phyloP scores from a whole-genome alignment of 2,797 vertebrate genomes.

The Carapus acus region DNA sequence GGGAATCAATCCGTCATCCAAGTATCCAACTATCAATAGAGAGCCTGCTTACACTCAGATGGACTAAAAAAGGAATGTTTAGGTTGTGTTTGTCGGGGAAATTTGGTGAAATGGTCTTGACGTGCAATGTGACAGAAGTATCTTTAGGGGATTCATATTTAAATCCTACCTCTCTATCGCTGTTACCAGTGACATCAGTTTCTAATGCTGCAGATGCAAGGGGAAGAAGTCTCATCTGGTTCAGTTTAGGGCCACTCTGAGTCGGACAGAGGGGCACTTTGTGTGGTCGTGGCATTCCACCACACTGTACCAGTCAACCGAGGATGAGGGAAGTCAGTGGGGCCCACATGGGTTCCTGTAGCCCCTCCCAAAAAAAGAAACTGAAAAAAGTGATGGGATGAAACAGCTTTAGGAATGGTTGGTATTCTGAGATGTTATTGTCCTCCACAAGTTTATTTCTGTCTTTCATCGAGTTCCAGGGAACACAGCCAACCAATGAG shows the following conservation, averaged over 20 bases:
- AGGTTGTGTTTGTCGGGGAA: no score
- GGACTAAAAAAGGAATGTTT: no score
- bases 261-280: constrained; percentile 54
- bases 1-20: not conserved
- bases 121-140: no score
- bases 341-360: constrained; percentile 42
- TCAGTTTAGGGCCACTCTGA: constrained; percentile 26
- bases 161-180: not conserved
- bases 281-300: constrained; percentile 44
- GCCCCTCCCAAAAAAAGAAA: constrained; percentile 23
- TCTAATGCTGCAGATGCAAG: constrained; percentile 38
- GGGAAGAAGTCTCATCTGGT: constrained; percentile 24
- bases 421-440: constrained; percentile 70
- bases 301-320: constrained; percentile 30
- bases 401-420: constrained; percentile 61
- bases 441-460: constrained; percentile 62
- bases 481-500: constrained; percentile 47
- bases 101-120: no score
- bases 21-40: no score
- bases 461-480: constrained; percentile 41
- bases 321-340: constrained; percentile 32
- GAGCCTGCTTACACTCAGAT: no score
- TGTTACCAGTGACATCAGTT: constrained; percentile 21
- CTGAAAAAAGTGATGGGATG: constrained; percentile 52
- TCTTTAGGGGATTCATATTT: no score